Evolutionary conservation across 2,888 invertebrate species (phyloP).

Genomic region (Stenichneumon culpator): DNA sequence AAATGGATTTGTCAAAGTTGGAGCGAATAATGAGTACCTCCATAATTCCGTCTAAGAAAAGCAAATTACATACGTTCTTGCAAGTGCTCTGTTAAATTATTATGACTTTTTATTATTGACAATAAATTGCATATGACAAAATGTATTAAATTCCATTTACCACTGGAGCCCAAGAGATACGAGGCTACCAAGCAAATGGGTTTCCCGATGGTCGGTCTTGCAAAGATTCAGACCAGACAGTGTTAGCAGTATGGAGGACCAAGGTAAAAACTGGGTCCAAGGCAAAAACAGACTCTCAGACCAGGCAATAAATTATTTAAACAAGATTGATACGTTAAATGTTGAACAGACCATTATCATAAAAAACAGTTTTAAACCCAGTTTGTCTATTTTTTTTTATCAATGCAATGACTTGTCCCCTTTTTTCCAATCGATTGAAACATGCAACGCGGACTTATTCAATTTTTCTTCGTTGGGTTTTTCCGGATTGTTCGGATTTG

Average conservation of each 20-base stretch:
- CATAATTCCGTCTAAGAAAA: slow-evolving; percentile 72
- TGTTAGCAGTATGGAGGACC: slow-evolving; percentile 34
- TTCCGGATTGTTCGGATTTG: background rate
- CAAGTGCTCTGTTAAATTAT: slow-evolving; percentile 74
- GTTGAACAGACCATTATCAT: background rate
- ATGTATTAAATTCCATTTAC: background rate
- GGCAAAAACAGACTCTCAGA: slow-evolving; percentile 44
- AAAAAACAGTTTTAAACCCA: background rate
- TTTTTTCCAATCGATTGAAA: background rate
- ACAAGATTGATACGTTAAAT: background rate
- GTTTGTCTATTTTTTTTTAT: background rate
- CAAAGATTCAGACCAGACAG: slow-evolving; percentile 46
- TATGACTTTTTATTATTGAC: slow-evolving; percentile 6
- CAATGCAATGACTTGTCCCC: background rate
- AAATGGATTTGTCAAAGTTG: slow-evolving; percentile 77
- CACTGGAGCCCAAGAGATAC: background rate
- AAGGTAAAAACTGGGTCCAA: no score
- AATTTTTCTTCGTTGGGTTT: background rate
- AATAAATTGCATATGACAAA: slow-evolving; percentile 29
- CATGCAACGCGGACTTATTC: background rate
- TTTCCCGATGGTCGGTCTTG: slow-evolving; percentile 1
- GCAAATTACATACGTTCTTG: slow-evolving; percentile 79
- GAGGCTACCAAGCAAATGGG: background rate
- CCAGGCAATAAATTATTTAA: slow-evolving; percentile 25
- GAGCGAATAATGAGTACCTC: slow-evolving; percentile 75